These are phyloP conservation scores for Peromyscus leucopus DNA, from an alignment of 2,113 vertebrate genomes.

Conservation along the genomic window DNA sequence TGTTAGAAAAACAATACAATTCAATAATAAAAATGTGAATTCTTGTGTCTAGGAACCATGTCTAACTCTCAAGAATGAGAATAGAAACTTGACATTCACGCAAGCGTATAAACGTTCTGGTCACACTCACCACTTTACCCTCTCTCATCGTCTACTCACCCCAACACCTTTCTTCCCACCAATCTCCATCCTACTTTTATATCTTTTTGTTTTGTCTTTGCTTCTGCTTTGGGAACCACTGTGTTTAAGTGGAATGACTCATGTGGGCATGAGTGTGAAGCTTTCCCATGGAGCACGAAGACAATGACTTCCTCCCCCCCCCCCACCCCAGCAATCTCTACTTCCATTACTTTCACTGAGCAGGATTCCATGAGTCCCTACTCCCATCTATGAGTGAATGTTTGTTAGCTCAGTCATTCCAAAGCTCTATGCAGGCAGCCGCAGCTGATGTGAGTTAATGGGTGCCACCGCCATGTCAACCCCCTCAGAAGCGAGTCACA, in stretches of 20 bases:
- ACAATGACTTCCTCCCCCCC: not conserved
- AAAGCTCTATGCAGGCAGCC: not conserved
- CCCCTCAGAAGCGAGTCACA: not conserved
- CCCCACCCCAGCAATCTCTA: too few relatives aligned
- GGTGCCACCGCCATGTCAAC: not conserved
- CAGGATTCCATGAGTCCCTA: too few relatives aligned
- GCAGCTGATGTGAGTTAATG: not conserved
- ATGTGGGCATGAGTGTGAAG: not conserved
- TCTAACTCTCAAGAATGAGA: not conserved
- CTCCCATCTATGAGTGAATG: not conserved
- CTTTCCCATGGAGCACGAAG: not conserved
- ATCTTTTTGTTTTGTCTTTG: not conserved
- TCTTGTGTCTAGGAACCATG: not conserved
- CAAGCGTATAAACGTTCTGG: not conserved
- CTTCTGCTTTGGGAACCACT: not conserved
- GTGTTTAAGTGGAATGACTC: too few relatives aligned
- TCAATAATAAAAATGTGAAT: not conserved
- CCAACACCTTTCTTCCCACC: too few relatives aligned
- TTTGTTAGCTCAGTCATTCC: not conserved
- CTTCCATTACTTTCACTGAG: not conserved
- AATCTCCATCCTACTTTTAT: not conserved
- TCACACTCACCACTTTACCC: not conserved
- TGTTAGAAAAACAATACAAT: not conserved
- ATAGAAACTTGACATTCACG: not conserved
- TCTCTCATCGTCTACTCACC: too few relatives aligned